A percentile compares a stretch with the other conserved stretches of the same genome.
Evolutionary conservation across 2,888 invertebrate species (phyloP).

Genomic region (Cetonia aurata): DNA sequence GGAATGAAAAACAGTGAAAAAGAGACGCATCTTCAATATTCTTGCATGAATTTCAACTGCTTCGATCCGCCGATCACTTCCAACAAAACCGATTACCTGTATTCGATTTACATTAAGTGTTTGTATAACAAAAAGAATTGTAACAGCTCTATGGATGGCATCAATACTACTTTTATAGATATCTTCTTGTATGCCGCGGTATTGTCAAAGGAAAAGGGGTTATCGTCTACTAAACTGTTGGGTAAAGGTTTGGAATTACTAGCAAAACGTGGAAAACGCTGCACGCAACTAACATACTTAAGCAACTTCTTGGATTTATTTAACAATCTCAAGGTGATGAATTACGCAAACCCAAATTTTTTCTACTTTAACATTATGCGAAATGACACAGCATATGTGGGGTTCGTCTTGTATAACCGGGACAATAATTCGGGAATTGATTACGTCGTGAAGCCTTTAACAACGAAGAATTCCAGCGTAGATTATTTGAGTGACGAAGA

Average conservation of each 20-base stretch:
- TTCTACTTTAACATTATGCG: no score
- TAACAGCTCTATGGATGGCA: background rate
- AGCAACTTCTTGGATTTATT: slow-evolving; percentile 2
- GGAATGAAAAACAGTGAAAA: background rate
- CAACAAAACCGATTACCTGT: slow-evolving; percentile 1
- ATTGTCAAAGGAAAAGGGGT: background rate
- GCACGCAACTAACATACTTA: background rate
- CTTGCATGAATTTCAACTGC: slow-evolving; percentile 8
- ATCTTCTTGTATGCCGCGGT: background rate
- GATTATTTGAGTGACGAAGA: background rate
- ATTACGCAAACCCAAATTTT: no score
- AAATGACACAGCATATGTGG: background rate
- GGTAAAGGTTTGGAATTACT: background rate
- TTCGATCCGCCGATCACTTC: background rate
- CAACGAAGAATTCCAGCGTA: no score
- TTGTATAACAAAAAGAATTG: background rate
- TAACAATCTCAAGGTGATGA: background rate
- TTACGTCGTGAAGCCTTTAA: no score
- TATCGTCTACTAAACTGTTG: background rate
- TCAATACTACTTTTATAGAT: background rate
- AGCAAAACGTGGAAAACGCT: background rate
- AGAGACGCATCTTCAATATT: background rate
- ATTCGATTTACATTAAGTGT: background rate
- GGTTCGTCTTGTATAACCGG: background rate
- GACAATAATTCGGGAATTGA: no score